Evolutionary conservation across 1,140 invertebrate species (phyloP).

Genomic region (Heliconius eleuchia): DNA sequence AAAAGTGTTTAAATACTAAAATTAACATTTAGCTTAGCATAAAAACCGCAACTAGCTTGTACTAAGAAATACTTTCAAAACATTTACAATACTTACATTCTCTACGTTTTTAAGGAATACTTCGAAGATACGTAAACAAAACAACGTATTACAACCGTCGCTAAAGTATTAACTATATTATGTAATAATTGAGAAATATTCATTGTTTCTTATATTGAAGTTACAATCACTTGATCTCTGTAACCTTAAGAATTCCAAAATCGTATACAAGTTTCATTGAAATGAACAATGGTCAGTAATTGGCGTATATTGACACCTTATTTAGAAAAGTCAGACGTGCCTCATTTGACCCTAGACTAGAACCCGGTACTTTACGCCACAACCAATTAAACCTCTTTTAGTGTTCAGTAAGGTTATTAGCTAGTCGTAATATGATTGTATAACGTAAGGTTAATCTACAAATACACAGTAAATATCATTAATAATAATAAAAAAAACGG

Average conservation of each 20-base stretch:
- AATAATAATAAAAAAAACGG: too few relatives aligned
- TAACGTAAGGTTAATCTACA: not conserved
- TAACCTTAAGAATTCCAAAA: conserved; percentile 23
- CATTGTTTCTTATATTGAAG: conserved; percentile 8
- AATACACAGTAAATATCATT: not conserved
- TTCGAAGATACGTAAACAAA: too few relatives aligned
- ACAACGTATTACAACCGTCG: not conserved
- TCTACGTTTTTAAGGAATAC: too few relatives aligned
- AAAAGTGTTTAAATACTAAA: too few relatives aligned
- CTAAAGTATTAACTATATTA: not conserved
- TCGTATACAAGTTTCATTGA: conserved; percentile 29
- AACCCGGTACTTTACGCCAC: conserved; percentile 34
- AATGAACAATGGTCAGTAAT: conserved; percentile 41
- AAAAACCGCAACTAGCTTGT: too few relatives aligned
- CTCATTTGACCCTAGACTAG: conserved; percentile 37
- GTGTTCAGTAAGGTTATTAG: conserved; percentile 18
- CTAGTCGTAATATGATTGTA: conserved; percentile 21
- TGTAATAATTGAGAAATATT: conserved; percentile 11
- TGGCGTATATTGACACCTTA: conserved; percentile 37
- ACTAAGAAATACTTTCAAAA: too few relatives aligned
- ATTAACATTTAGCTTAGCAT: too few relatives aligned
- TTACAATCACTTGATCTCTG: conserved; percentile 16
- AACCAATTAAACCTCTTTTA: conserved; percentile 27
- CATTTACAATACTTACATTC: too few relatives aligned
- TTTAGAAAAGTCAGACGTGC: conserved; percentile 42